Evolutionary conservation across 2,113 vertebrate species (phyloP).

Genomic region (Pangasianodon hypophthalmus): DNA sequence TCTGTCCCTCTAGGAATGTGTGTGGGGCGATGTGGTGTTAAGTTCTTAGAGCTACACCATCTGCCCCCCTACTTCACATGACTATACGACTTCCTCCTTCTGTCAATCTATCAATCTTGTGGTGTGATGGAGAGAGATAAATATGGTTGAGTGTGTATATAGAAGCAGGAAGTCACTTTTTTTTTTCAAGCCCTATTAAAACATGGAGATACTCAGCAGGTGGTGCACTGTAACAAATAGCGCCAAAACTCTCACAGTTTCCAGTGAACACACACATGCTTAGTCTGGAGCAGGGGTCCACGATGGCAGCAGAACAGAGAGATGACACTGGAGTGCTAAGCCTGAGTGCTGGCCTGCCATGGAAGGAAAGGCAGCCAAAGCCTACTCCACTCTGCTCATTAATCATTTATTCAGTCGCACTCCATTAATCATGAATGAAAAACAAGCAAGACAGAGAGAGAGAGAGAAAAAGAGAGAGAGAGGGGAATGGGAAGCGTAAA

Average conservation of each 20-base stretch:
- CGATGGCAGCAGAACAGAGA: slow-evolving; percentile 38
- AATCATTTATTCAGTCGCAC: slow-evolving; percentile 75
- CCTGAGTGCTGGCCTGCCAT: slow-evolving; percentile 49
- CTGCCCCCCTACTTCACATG: slow-evolving; percentile 55
- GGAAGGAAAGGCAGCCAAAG: slow-evolving; percentile 70
- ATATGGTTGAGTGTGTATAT: neutral
- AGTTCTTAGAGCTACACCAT: slow-evolving; percentile 66
- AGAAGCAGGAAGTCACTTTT: neutral
- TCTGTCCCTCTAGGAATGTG: slow-evolving; percentile 46
- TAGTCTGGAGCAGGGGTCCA: slow-evolving; percentile 17
- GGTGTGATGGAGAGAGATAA: neutral
- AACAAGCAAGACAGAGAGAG: slow-evolving; percentile 39
- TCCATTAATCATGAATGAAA: slow-evolving; percentile 73
- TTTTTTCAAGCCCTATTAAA: neutral
- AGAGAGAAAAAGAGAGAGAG: slow-evolving; percentile 44
- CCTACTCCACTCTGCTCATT: slow-evolving; percentile 65
- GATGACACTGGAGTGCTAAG: slow-evolving; percentile 46
- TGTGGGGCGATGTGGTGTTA: slow-evolving; percentile 59
- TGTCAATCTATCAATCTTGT: neutral
- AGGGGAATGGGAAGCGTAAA: slow-evolving; percentile 33
- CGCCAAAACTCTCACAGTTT: slow-evolving; percentile 22
- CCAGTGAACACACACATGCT: slow-evolving; percentile 9
- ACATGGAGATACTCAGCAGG: slow-evolving; percentile 30
- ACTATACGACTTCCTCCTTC: slow-evolving; percentile 7
- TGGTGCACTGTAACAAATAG: slow-evolving; percentile 38